Percentiles rank a stretch among this genome's conserved stretches.
Evolutionary conservation across 92 coral and sea anemone species (phyloP).

Genomic region (Porites evermanni): DNA sequence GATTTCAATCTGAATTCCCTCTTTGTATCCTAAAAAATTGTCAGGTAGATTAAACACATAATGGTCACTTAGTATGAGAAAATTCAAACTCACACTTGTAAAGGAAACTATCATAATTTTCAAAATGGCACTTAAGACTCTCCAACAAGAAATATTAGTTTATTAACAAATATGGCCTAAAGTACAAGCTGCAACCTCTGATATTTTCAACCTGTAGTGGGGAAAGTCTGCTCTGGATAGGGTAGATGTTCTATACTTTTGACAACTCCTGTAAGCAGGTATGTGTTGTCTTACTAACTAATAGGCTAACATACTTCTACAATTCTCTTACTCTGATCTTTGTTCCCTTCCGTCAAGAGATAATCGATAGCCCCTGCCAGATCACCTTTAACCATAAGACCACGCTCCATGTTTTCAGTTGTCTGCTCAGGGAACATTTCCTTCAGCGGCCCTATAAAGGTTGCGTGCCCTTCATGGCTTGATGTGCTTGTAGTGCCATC

Average conservation of each 20-base stretch:
- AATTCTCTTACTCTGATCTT: conserved; percentile 33
- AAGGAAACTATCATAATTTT: conserved; percentile 26
- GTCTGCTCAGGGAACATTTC: conserved; percentile 27
- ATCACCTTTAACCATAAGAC: conserved; percentile 21
- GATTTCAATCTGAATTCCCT: conserved; percentile 29
- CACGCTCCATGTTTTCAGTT: conserved; percentile 14
- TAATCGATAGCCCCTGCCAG: conserved; percentile 14
- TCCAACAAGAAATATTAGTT: conserved; percentile 27
- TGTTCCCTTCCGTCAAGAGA: conserved; percentile 27
- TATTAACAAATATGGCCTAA: conserved; percentile 17
- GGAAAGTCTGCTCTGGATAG: conserved; percentile 32
- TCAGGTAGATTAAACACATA: conserved; percentile 28
- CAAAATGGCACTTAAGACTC: conserved; percentile 20
- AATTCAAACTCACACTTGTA: conserved; percentile 21
- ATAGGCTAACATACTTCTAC: conserved; percentile 23
- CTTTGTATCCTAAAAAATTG: conserved; percentile 19
- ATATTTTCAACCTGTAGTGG: conserved; percentile 19
- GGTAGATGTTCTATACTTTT: conserved; percentile 26
- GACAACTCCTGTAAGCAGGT: conserved; percentile 20
- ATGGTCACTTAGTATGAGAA: conserved; percentile 15
- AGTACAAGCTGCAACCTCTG: conserved; percentile 20
- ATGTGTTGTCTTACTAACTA: conserved; percentile 21
- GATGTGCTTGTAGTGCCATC: conserved; percentile 15
- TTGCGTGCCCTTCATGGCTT: conserved; percentile 28
- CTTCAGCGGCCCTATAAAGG: conserved; percentile 28